These are phyloP conservation scores for Pecten maximus DNA, from an alignment of 2,888 invertebrate genomes.

Conservation along the genomic window DNA sequence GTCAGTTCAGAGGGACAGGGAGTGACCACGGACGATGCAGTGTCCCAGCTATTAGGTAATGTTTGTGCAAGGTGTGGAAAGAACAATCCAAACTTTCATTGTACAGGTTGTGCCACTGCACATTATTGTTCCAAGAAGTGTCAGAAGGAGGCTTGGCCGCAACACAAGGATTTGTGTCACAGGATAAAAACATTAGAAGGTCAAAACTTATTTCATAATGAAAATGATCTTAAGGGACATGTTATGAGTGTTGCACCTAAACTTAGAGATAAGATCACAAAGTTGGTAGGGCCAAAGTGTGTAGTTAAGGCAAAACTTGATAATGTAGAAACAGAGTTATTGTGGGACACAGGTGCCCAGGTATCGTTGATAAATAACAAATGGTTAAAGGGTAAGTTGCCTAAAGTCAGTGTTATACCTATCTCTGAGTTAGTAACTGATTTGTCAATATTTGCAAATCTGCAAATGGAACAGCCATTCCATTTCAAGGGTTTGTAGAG, in stretches of 20 bases:
- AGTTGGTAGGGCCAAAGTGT: conserved; percentile 46
- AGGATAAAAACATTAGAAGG: not conserved
- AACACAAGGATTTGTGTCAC: not conserved
- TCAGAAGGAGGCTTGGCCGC: not conserved
- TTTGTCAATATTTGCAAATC: not conserved
- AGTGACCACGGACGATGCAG: conserved; percentile 19
- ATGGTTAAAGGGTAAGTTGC: conserved; percentile 39
- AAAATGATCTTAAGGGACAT: not conserved
- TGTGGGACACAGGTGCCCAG: conserved; percentile 56
- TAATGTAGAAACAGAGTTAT: not conserved
- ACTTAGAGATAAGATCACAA: not conserved
- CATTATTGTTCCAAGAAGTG: conserved; percentile 16
- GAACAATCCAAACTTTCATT: conserved; percentile 5
- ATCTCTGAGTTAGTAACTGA: not conserved
- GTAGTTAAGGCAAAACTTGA: conserved; percentile 38
- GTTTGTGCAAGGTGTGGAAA: not conserved
- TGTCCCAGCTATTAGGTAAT: conserved; percentile 3
- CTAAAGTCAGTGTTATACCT: not conserved
- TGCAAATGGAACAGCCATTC: conserved; percentile 37
- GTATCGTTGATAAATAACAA: conserved; percentile 41
- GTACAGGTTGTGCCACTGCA: conserved; percentile 6
- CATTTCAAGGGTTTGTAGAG: conserved; percentile 43
- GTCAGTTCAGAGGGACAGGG: conserved; percentile 38
- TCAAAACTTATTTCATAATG: too few species aligned
- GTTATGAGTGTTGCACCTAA: not conserved